Base-by-base conservation (phyloP, 2,888 invertebrate genomes). In the Parapristionchus giblindavisi region DNA sequence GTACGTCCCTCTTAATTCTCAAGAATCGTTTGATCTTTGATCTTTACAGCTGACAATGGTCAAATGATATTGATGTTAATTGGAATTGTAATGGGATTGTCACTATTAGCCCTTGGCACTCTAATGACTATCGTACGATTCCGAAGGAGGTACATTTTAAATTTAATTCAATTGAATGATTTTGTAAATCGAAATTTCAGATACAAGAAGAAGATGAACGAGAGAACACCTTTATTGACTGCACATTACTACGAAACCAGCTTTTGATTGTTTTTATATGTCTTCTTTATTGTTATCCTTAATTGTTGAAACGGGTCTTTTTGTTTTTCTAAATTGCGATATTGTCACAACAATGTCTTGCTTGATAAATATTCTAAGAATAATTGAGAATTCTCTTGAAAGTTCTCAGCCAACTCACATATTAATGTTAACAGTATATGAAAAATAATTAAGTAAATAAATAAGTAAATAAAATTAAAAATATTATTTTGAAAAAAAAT, bases 241-340 rank as follows among this genome's bases (percentile, higher is more conserved):
- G 68, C 68, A 6, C 68, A 68, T 29, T 68, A 68, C 52, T 68
- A 68, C 36, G 68, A 68, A 29, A 32, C 34, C 5, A 21, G 51
- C 11, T 68, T 68, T 52, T 68, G 52, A 68, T 36, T n/a, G n/a
- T n/a, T n/a, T n/a, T n/a, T n/a, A n/a, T n/a, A n/a, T n/a, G n/a
- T n/a, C n/a, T n/a, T n/a, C n/a, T n/a, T n/a, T n/a, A n/a, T n/a
- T n/a, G n/a, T n/a, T n/a, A n/a, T n/a, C n/a, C n/a, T n/a, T n/a
- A n/a, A n/a, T n/a, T n/a, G n/a, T n/a, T n/a, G n/a, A n/a, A n/a
- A n/a, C n/a, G n/a, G n/a, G n/a, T n/a, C n/a, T n/a, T n/a, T n/a
- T n/a, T n/a, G n/a, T n/a, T n/a, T n/a, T n/a, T n/a, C n/a, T n/a
- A n/a, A n/a, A n/a, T n/a, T n/a, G n/a, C n/a, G n/a, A n/a, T n/a